These are phyloP conservation scores for Carcinoscorpius rotundicauda DNA, from an alignment of 1,140 invertebrate species.

Conservation along the genomic window DNA sequence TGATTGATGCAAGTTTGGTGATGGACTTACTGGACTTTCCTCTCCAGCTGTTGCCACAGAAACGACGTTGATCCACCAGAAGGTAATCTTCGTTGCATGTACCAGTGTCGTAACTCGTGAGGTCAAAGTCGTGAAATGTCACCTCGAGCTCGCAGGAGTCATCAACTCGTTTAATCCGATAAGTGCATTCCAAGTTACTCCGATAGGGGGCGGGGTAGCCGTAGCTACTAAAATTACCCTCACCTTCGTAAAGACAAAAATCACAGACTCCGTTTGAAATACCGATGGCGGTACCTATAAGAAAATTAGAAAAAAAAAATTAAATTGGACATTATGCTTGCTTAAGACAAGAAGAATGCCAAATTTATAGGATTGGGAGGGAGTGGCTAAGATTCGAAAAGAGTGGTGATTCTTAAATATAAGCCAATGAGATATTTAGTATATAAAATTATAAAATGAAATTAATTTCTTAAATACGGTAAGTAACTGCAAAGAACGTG, in stretches of 20 bases:
- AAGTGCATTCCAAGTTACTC: conserved; percentile 20
- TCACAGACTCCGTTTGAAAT: conserved; percentile 16
- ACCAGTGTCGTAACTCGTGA: conserved; percentile 2
- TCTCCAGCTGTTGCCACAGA: conserved; percentile 19
- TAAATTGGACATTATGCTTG: too few species aligned
- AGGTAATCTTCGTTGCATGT: conserved; percentile 20
- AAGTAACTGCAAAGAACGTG: too few species aligned
- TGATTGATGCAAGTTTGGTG: too few species aligned
- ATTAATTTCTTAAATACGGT: too few species aligned
- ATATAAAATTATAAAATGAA: too few species aligned
- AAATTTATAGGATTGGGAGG: too few species aligned
- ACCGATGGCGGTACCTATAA: too few species aligned
- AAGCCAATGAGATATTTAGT: too few species aligned
- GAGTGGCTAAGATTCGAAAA: too few species aligned
- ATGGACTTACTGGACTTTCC: neutral
- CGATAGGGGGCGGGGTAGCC: conserved; percentile 20
- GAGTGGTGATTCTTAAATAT: too few species aligned
- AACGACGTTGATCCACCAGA: conserved; percentile 10
- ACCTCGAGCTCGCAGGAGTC: conserved; percentile 19
- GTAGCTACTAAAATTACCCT: conserved; percentile 23
- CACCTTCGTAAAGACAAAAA: conserved; percentile 23
- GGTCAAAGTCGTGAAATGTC: conserved; percentile 24
- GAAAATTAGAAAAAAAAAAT: too few species aligned
- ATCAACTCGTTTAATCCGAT: conserved; percentile 20
- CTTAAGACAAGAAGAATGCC: too few species aligned